phyloP scores from a whole-genome alignment of 2,888 invertebrate species.

The Syrphus vitripennis region DNA sequence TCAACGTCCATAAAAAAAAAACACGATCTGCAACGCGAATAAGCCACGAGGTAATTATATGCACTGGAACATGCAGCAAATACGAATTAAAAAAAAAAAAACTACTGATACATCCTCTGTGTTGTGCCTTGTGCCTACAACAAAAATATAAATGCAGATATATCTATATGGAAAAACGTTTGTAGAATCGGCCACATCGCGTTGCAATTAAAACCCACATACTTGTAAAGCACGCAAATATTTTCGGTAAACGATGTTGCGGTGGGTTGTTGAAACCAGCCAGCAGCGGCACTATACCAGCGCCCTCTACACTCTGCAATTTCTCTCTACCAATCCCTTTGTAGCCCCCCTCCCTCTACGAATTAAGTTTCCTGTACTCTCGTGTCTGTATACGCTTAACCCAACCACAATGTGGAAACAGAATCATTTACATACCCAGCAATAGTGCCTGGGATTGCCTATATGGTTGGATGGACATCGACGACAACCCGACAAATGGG shows the following conservation, averaged over 20 bases:
- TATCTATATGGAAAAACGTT: constrained; percentile 5
- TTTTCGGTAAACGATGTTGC: constrained; percentile 61
- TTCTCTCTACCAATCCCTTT: background rate
- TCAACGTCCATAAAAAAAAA: background rate
- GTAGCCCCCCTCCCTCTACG: background rate
- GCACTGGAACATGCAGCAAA: constrained; percentile 23
- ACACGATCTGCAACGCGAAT: constrained; percentile 4
- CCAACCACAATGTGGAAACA: constrained; percentile 59
- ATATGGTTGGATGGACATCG: background rate
- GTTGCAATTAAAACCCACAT: constrained; percentile 65
- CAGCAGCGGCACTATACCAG: background rate
- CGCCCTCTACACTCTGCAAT: background rate
- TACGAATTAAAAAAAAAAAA: background rate
- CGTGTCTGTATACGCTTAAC: constrained; percentile 12
- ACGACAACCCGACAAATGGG: background rate
- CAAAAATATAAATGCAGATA: background rate
- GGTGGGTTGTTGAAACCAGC: constrained; percentile 34
- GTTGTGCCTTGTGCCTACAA: constrained; percentile 69
- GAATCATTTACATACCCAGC: constrained; percentile 61
- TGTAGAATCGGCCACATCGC: constrained; percentile 59
- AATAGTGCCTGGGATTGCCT: background rate
- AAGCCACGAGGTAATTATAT: constrained; percentile 59
- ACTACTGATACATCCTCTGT: constrained; percentile 53
- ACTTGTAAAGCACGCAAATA: constrained; percentile 66
- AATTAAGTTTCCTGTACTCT: constrained; percentile 11